Evolutionary conservation across 2,797 vertebrate genomes (phyloP), one percentile per base, ranked within the genome.

Genomic region (Cryptoprocta ferox): DNA sequence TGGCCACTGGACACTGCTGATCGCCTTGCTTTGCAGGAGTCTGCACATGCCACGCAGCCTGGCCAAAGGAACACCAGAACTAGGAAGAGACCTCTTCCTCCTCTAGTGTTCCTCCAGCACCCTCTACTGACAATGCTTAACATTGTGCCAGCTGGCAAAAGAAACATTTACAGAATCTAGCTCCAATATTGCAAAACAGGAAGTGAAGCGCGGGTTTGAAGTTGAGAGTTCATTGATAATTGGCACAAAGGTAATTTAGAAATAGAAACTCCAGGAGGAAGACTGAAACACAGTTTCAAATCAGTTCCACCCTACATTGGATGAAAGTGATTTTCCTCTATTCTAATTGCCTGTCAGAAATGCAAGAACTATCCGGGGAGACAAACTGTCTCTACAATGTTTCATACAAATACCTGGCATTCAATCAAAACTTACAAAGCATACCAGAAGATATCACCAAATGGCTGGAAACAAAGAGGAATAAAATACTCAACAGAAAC

Each of bases 181-280:
- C 73, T 91, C 50, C 3, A 9, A 45, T 35, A 95, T 65, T 32
- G 56, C 73, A 73, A 81, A 87, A 26, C 89, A 92, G 66, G 83
- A 91, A 91, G 30, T 21, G 12, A 91, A 86, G 89, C 35, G 30
- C 63, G 63, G 73, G 13, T 63, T 70, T 53, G 56, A 73, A 79
- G 26, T 65, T 45, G 48, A 65, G 45, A 39, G 24, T 59, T 59
- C 68, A 78, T 84, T 78, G 53, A 50, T 63, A 86, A 86, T 63
- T 80, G 89, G 42, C 94, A 95, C 88, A 95, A 91, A 86, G 53
- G 65, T 39, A 86, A 63, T 53, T 75, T 86, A 66, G n/a, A 91
- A 95, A 50, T 63, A 85, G 73, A 70, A 42, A 28, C 79, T n/a
- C n/a, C 63, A 56, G 39, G 50, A 53, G n/a, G 71, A 91, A 86